Evolutionary conservation across 2,113 vertebrate genomes (phyloP).

Genomic region (Poecile atricapillus): DNA sequence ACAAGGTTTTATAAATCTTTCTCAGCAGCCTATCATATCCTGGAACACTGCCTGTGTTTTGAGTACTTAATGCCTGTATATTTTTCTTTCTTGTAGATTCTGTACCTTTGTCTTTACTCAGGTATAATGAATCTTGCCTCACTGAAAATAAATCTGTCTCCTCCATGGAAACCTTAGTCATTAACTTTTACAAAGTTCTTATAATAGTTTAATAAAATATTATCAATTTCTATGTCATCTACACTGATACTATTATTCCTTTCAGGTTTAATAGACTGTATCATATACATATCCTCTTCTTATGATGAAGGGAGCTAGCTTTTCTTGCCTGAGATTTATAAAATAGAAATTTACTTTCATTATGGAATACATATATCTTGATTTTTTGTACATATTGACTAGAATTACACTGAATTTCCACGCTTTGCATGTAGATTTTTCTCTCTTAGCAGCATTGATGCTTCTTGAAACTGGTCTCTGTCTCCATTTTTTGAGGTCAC

Average conservation of each 20-base stretch:
- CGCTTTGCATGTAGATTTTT: neutral
- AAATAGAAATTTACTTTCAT: neutral
- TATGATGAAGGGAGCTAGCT: neutral
- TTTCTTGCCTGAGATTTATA: neutral
- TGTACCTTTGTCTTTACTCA: neutral
- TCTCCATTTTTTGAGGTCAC: neutral
- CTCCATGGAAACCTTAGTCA: neutral
- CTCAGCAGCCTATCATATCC: neutral
- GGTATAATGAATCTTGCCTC: neutral
- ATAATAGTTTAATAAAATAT: neutral
- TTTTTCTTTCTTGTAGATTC: neutral
- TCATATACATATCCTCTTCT: neutral
- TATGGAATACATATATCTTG: neutral
- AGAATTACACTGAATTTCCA: neutral
- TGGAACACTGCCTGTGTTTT: neutral
- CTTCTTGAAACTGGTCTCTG: neutral
- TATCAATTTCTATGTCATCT: neutral
- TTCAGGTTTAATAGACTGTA: neutral
- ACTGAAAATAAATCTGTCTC: neutral
- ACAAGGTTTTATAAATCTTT: neutral
- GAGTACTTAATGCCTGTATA: neutral
- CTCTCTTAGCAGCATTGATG: neutral
- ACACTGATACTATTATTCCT: neutral
- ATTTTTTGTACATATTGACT: neutral
- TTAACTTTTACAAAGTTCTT: neutral